Evolutionary conservation across 2,888 invertebrate species (phyloP).

Genomic region (Archips xylosteana): DNA sequence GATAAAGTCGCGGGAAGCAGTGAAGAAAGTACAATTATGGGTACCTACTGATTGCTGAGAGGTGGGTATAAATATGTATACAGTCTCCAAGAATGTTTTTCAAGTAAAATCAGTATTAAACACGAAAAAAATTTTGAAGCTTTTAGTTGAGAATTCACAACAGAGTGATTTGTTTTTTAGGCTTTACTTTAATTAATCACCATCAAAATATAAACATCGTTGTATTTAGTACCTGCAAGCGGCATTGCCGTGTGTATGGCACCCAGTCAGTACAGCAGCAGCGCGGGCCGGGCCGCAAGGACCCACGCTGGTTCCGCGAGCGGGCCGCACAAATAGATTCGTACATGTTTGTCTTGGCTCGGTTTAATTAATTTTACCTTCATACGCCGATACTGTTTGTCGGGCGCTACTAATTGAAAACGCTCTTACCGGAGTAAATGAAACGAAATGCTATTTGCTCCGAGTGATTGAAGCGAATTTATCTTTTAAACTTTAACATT

Average conservation of each 20-base stretch:
- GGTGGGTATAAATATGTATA: too few species aligned
- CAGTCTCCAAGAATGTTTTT: too few species aligned
- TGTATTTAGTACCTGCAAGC: not conserved
- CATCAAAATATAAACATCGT: not conserved
- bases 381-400: slow-evolving; percentile 85
- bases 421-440: slow-evolving; percentile 82
- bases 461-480: slow-evolving; percentile 83
- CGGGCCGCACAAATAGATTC: slow-evolving; percentile 80
- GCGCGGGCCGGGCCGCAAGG: slow-evolving; percentile 46
- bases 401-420: slow-evolving; percentile 83
- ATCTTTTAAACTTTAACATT: slow-evolving; percentile 83
- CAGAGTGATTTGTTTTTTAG: not conserved
- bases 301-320: slow-evolving; percentile 58
- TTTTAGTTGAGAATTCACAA: not conserved
- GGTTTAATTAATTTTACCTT: slow-evolving; percentile 85
- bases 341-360: slow-evolving; percentile 83
- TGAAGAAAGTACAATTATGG: too few species aligned
- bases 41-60: too few species aligned
- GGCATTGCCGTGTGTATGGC: too few species aligned
- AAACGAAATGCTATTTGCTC: slow-evolving; percentile 84
- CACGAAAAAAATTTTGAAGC: too few species aligned
- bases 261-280: slow-evolving; percentile 44
- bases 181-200: not conserved
- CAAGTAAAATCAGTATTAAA: too few species aligned
- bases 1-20: too few species aligned